Evolutionary conservation across 2,888 invertebrate genomes (phyloP).

Genomic region (Junonia oenone): DNA sequence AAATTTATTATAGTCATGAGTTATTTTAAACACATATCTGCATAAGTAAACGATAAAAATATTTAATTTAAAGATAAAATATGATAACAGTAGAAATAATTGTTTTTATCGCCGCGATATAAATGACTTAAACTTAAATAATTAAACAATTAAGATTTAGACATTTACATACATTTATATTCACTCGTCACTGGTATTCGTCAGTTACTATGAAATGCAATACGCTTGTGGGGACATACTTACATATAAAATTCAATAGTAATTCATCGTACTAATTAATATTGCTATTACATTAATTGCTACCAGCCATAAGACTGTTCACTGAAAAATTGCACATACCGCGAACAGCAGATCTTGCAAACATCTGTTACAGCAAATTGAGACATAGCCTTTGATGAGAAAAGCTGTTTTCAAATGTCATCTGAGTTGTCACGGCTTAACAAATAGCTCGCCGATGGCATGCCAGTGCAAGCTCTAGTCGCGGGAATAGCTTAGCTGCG

Average conservation of each 20-base stretch:
- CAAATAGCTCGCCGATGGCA: conserved; percentile 47
- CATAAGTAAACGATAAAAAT: too few relatives aligned
- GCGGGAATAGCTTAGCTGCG: conserved; percentile 14
- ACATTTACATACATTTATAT: too few relatives aligned
- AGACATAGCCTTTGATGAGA: conserved; percentile 45
- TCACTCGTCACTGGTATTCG: too few relatives aligned
- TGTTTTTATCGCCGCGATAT: too few relatives aligned
- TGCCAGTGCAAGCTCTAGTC: conserved; percentile 30
- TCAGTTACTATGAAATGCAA: not conserved
- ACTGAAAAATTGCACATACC: conserved; percentile 3
- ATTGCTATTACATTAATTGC: conserved; percentile 16
- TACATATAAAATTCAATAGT: not conserved
- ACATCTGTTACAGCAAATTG: conserved; percentile 43
- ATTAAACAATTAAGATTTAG: too few relatives aligned
- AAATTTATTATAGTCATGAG: too few relatives aligned
- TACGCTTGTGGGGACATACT: not conserved
- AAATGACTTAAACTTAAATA: too few relatives aligned
- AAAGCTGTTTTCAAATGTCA: conserved; percentile 43
- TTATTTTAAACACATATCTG: not conserved
- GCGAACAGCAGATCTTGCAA: conserved; percentile 7
- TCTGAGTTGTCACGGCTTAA: conserved; percentile 41
- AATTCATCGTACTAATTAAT: conserved; percentile 5
- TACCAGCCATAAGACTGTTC: conserved; percentile 1
- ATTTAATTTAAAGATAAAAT: not conserved
- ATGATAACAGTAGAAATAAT: not conserved